A percentile compares a stretch with the other conserved stretches of the same genome.
phyloP scores from a whole-genome alignment of 2,797 vertebrate species.

The Sebastes reedi region DNA sequence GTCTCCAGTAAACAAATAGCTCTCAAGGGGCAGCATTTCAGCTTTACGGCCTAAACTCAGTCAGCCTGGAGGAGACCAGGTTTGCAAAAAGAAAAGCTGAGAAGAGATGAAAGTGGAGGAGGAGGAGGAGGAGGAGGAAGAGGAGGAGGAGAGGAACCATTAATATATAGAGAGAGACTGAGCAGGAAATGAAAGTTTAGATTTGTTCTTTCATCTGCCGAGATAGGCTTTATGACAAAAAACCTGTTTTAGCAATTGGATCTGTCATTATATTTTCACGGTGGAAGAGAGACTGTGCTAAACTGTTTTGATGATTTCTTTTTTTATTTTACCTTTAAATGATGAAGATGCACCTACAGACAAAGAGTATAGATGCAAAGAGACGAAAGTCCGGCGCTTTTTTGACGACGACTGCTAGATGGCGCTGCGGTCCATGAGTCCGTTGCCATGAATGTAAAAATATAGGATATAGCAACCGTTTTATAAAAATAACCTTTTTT shows the following conservation, averaged over 20 bases:
- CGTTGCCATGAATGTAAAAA: too few species aligned
- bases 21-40: conserved; percentile 59
- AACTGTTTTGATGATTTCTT: neutral
- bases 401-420: neutral
- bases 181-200: conserved; percentile 69
- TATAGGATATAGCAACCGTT: too few species aligned
- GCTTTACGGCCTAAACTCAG: conserved; percentile 55
- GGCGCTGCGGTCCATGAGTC: too few species aligned
- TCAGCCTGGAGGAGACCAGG: conserved; percentile 43
- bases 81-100: conserved; percentile 9
- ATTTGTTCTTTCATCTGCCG: conserved; percentile 44
- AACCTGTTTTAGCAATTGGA: conserved; percentile 34
- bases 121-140: neutral
- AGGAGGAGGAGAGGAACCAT: conserved; percentile 34
- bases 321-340: conserved; percentile 9
- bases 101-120: conserved; percentile 33
- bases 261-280: conserved; percentile 36
- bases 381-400: too few species aligned
- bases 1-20: conserved; percentile 65
- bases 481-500: too few species aligned
- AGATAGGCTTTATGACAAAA: conserved; percentile 38
- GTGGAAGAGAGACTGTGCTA: neutral
- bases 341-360: neutral
- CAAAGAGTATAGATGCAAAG: too few species aligned
- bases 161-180: conserved; percentile 58